A percentile compares a stretch with the other conserved stretches of the same genome.
phyloP scores from a whole-genome alignment of 1,140 invertebrate species.

The Eupristina koningsbergeri region DNA sequence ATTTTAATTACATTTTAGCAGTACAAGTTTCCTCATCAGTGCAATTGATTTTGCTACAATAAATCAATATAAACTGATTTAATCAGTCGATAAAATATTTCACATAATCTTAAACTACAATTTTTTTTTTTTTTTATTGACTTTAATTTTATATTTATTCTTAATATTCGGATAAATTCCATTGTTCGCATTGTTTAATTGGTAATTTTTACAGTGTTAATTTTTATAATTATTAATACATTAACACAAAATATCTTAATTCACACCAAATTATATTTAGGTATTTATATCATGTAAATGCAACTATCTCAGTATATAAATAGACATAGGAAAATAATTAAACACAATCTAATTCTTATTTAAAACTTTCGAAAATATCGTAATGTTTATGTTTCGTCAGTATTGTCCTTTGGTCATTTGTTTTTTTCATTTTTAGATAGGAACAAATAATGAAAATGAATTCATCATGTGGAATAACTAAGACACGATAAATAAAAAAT shows the following conservation, averaged over 20 bases:
- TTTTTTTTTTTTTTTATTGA: slow-evolving; percentile 6
- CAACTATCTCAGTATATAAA: slow-evolving; percentile 30
- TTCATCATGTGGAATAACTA: background rate
- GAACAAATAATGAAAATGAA: slow-evolving; percentile 16
- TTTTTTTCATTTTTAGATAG: slow-evolving; percentile 2
- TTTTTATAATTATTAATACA: slow-evolving; percentile 18
- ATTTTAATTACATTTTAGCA: slow-evolving; percentile 47
- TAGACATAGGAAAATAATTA: slow-evolving; percentile 4
- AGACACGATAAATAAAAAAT: slow-evolving; percentile 28
- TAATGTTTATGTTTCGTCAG: slow-evolving; percentile 13
- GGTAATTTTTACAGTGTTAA: slow-evolving; percentile 29
- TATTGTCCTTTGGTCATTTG: background rate
- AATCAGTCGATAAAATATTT: slow-evolving; percentile 35
- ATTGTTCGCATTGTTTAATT: slow-evolving; percentile 30
- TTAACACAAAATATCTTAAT: slow-evolving; percentile 14
- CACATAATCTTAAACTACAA: slow-evolving; percentile 26
- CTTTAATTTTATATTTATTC: slow-evolving; percentile 8
- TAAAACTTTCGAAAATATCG: slow-evolving; percentile 2
- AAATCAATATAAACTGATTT: slow-evolving; percentile 47
- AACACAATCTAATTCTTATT: background rate
- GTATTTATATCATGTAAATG: slow-evolving; percentile 38
- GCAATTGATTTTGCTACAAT: slow-evolving; percentile 46
- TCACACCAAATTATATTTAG: slow-evolving; percentile 21
- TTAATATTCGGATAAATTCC: slow-evolving; percentile 17
- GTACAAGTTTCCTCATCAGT: slow-evolving; percentile 50